Conservation (phyloP, 2,797 vertebrate genomes). For the Chaetodon trifasciatus region DNA sequence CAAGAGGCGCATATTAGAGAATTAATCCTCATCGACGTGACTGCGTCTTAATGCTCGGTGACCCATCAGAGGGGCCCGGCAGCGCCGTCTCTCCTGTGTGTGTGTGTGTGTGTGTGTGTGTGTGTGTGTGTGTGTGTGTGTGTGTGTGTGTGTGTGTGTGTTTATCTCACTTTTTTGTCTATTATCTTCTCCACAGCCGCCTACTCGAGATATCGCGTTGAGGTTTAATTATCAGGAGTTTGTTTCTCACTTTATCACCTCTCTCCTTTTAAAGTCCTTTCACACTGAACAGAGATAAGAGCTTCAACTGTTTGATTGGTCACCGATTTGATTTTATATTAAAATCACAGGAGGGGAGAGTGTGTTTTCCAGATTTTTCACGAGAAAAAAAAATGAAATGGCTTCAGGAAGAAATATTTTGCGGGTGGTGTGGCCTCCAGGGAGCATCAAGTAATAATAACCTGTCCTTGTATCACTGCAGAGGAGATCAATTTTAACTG, state of each 20-base stretch:
- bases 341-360: background rate
- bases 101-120: no score
- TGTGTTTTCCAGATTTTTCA: background rate
- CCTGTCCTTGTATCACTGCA: no score
- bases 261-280: background rate
- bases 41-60: constrained; percentile 75
- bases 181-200: constrained; percentile 11
- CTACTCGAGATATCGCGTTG: background rate
- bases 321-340: background rate
- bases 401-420: background rate
- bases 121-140: no score
- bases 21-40: constrained; percentile 74
- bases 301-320: background rate
- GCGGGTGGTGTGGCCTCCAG: background rate
- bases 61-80: constrained; percentile 74
- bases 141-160: no score
- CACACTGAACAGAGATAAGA: background rate
- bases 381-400: background rate
- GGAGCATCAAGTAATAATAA: background rate
- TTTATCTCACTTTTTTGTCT: background rate
- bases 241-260: constrained; percentile 12
- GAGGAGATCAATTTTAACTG: background rate
- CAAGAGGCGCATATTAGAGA: constrained; percentile 70
- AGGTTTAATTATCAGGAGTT: constrained; percentile 19
- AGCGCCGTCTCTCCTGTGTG: no score